Base-by-base conservation (phyloP, 2,888 invertebrate genomes). In the Spisula subtruncata region DNA sequence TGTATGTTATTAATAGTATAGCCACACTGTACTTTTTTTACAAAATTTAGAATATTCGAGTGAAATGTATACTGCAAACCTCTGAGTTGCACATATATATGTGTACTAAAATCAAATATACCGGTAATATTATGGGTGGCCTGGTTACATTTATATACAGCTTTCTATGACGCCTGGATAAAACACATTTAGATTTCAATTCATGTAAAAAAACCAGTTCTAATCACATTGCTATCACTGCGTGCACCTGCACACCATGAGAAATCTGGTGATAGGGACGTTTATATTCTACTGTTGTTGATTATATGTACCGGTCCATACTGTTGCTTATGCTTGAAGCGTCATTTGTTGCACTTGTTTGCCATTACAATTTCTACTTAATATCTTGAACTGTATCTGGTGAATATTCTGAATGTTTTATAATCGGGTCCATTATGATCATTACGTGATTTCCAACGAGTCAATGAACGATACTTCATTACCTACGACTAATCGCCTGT, bases 131-230 rank as follows among this genome's bases (percentile, higher is more conserved):
- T 25, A 6, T 12, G 25, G 25, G 10, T 66, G 25, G 25, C 25
- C 10, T 1, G 8, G 25, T 66, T 0, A n/a, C n/a, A n/a, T n/a
- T n/a, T n/a, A n/a, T n/a, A 66, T n/a, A 25, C 60, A 25, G 60
- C 60, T 25, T 66, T 41, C 60, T 25, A 25, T 20, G 60, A 25
- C 25, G 5, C 60, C 12, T 10, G n/a, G 6, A 60, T 60, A 60
- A 60, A 66, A 66, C 25, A 25, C 60, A 66, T 66, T 66, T 25
- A 66, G 60, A 66, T 66, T 66, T 66, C 60, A 66, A 66, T 66
- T 66, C 60, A 25, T 25, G 25, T 25, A 66, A n/a, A 66, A 66
- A 66, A 25, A n/a, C 1, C 4, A 8, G 25, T 66, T 66, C 60
- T 66, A 66, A 66, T 66, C 60, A 66, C n/a, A 25, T 66, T 66